Conservation (phyloP, 2,113 vertebrate genomes). For the Phaethon lepturus region DNA sequence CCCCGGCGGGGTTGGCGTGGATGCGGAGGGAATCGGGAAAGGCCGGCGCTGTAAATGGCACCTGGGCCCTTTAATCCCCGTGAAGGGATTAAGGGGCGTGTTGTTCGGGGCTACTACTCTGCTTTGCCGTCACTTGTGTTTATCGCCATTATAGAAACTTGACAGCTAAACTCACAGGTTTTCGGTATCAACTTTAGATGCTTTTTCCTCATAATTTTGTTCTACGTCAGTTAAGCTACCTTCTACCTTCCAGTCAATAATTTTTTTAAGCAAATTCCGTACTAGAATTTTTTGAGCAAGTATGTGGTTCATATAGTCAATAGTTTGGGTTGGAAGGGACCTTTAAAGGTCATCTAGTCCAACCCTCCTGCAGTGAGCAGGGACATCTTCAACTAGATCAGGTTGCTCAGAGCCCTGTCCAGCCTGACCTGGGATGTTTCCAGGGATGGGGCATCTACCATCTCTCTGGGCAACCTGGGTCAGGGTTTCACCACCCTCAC, state of each 20-base stretch:
- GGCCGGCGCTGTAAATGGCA: not conserved
- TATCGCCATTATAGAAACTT: accelerated
- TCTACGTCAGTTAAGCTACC: not conserved
- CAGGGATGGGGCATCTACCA: no score
- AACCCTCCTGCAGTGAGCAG: no score
- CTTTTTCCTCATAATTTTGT: not conserved
- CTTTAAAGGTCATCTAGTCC: no score
- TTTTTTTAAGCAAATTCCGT: not conserved
- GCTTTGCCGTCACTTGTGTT: accelerated
- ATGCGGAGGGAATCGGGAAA: accelerated
- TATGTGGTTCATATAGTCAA: accelerated
- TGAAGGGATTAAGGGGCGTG: not conserved
- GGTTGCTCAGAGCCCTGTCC: no score
- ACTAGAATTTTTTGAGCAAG: not conserved
- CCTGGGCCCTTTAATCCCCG: not conserved
- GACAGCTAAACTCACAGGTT: not conserved
- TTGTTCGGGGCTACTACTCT: accelerated
- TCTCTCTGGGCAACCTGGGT: no score
- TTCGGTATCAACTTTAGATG: not conserved
- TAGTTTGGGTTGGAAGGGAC: no score
- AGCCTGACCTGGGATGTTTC: no score
- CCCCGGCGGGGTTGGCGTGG: not conserved
- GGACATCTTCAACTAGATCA: no score
- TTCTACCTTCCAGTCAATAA: accelerated
- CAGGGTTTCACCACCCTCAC: no score